Conservation (phyloP, 2,797 vertebrate genomes). For the Eurystomus glaucurus region DNA sequence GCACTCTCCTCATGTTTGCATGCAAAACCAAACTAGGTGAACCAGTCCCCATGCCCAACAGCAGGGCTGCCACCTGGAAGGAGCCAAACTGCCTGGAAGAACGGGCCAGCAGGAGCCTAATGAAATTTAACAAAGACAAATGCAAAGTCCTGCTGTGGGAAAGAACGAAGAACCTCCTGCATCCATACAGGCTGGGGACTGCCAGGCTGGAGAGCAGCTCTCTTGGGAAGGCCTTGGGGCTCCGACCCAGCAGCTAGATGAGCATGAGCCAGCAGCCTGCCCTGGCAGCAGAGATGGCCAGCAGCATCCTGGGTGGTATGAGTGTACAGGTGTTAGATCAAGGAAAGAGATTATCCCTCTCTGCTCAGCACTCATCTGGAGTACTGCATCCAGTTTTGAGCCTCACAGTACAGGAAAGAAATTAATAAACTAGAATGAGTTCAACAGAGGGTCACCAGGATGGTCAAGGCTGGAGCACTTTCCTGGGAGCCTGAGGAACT, state of each 20-base stretch:
- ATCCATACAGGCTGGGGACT: background rate
- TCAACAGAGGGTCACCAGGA: background rate
- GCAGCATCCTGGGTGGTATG: background rate
- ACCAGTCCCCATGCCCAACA: accelerated
- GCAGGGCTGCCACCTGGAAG: background rate
- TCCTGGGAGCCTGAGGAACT: background rate
- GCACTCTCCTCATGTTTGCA: accelerated
- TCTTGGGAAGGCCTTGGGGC: background rate
- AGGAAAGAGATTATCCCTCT: background rate
- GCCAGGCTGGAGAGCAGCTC: background rate
- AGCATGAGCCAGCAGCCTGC: background rate
- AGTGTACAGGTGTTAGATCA: background rate
- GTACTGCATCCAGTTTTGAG: background rate
- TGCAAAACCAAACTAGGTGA: background rate
- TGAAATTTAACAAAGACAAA: background rate
- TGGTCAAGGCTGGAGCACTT: background rate
- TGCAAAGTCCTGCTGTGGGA: background rate
- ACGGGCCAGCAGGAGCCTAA: background rate
- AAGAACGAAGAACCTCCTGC: background rate
- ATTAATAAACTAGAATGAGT: background rate
- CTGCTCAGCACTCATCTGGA: background rate
- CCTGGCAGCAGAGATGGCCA: background rate
- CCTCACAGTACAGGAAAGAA: background rate
- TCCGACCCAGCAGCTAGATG: background rate
- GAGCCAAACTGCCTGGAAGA: background rate